Evolutionary conservation across 2,797 vertebrate genomes (phyloP).

Genomic region (Rhabdomys pumilio): DNA sequence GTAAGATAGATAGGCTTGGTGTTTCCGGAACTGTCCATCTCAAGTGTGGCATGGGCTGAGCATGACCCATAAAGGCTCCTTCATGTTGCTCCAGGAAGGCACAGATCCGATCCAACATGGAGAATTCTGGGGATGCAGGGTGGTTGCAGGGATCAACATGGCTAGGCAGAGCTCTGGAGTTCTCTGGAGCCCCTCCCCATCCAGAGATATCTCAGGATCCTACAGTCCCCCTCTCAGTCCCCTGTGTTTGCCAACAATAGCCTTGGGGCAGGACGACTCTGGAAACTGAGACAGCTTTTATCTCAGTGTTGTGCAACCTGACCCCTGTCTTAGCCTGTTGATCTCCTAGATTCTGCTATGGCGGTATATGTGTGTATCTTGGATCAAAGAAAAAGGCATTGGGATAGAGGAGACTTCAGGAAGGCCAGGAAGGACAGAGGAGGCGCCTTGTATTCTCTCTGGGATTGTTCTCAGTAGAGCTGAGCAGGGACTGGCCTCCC

Average conservation of each 20-base stretch:
- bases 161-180: background rate
- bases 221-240: fast-evolving
- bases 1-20: background rate
- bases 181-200: background rate
- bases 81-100: background rate
- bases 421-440: background rate
- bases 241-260: background rate
- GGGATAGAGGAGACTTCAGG: background rate
- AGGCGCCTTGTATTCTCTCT: background rate
- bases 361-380: background rate
- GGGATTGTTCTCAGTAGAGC: background rate
- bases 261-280: background rate
- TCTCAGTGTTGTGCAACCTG: fast-evolving
- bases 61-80: background rate
- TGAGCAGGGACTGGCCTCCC: background rate
- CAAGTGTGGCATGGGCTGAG: background rate
- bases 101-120: background rate
- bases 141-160: background rate
- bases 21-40: background rate
- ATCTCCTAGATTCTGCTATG: background rate
- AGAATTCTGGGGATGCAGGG: too few species aligned
- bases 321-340: background rate
- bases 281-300: background rate
- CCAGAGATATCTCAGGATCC: background rate
- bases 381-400: background rate